Evolutionary conservation across 2,888 invertebrate species (phyloP), one percentile per base, ranked within the genome.

Genomic region (Synergus japonicus): DNA sequence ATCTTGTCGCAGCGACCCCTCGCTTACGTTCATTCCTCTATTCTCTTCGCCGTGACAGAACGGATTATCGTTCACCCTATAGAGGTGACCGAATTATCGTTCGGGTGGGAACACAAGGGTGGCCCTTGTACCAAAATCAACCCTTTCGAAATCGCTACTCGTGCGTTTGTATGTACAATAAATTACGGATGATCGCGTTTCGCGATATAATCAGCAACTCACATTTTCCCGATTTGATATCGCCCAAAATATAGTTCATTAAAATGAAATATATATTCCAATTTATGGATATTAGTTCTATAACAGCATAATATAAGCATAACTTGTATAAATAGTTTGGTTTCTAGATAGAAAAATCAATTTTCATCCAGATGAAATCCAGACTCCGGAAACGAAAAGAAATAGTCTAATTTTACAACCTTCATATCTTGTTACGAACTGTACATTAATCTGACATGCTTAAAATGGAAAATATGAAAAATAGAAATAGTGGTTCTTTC

Each of bases 31-130:
- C 78, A 81, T 67, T 76, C 73, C 81, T 77, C 81, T 79, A 78
- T 81, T 78, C 83, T 82, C 83, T 81, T 79, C 83, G 79, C 79
- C 82, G 81, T 83, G 85, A 87, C 86, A 85, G 83, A 85, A 83
- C 79, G 87, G 88, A 89, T 89, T 88, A 88, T 85, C 86, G 83
- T 82, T 80, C 83, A 82, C 82, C 80, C 84, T 81, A 83, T 85
- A 85, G 85, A 84, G 87, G 85, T 87, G 86, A 87, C 83, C 87
- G 87, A 87, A 89, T 88, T 86, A 86, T 87, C 84, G 83, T 79
- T 81, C 81, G 83, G 80, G 79, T 84, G 84, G 79, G 83, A 82
- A 82, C 83, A 77, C 81, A 78, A 58, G 80, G 80, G 81, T 69
- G 78, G 73, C 79, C 76, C 79, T 84, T 85, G 83, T 83, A 79